Base-by-base conservation (phyloP, 2,888 invertebrate genomes). In the Tetragonisca angustula region DNA sequence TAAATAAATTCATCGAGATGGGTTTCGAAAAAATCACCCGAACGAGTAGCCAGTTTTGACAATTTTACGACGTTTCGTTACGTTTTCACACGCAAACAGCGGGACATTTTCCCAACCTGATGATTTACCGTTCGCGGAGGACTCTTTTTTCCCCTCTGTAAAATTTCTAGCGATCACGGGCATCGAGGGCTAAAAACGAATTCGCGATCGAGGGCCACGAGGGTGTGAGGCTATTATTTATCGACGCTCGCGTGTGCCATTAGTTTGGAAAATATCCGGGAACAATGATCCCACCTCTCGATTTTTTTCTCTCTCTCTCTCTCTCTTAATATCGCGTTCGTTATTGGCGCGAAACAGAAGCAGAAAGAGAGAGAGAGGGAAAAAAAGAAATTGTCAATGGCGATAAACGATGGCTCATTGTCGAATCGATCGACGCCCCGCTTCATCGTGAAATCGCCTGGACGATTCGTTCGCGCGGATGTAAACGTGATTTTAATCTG, bases 201-300 rank as follows among this genome's bases (percentile, higher is more conserved):
- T 73, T 74, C 64, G 69, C 73, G 78, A 67, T 70, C 27, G 43
- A 24, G 56, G 6, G 13, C 13, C 50, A 17, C 19, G 5, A 32
- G n/a, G 43, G 49, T 36, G 32, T n/a, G 69, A 27, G 27, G 56
- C 56, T 50, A 74, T 81, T 73, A 83, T 83, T 81, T 76, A 83
- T 81, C 59, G 73, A 24, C 61, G 62, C 19, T 73, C n/a, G 73
- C 70, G 64, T 36, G 73, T 64, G 49, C 76, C 76, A 73, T 83
- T 83, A 76, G 76, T 73, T 76, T 52, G 69, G 73, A 81, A 83
- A 83, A 81, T 81, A 81, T 83, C 82, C 76, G 76, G 73, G 76
- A 73, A 83, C 83, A 80, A 80, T 80, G 75, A 67, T 21, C 49
- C n/a, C n/a, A 27, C 19, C 19, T 54, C 11, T 24, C 19, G 9